Percentiles rank a stretch among this genome's conserved stretches.
Evolutionary conservation across 2,888 invertebrate genomes (phyloP).

Genomic region (Ypsolopha scabrella): DNA sequence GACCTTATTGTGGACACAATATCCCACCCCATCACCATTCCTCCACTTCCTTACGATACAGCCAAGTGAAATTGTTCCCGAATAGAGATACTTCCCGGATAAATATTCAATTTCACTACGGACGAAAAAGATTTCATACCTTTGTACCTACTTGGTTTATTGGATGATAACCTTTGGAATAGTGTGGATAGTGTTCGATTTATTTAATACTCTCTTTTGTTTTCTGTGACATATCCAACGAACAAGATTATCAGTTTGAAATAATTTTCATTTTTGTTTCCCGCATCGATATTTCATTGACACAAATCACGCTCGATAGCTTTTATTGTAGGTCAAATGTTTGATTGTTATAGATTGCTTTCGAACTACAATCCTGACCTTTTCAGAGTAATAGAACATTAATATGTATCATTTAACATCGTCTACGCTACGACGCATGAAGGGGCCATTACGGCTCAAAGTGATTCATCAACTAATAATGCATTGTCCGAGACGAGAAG

Average conservation of each 20-base stretch:
- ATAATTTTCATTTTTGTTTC: too few relatives aligned
- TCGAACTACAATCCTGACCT: too few relatives aligned
- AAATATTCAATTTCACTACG: conserved; percentile 70
- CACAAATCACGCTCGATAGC: too few relatives aligned
- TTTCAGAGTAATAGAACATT: too few relatives aligned
- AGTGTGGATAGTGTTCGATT: conserved; percentile 50
- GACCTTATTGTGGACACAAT: background rate
- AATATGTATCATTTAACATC: too few relatives aligned
- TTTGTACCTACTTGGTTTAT: conserved; percentile 64
- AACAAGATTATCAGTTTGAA: too few relatives aligned
- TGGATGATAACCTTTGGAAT: conserved; percentile 66
- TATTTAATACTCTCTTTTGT: too few relatives aligned
- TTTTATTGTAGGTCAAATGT: too few relatives aligned
- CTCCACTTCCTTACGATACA: background rate
- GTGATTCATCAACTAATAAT: background rate
- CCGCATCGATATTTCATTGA: too few relatives aligned
- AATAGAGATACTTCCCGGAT: conserved; percentile 70
- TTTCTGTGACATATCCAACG: too few relatives aligned
- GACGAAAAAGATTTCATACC: conserved; percentile 70
- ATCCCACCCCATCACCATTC: background rate
- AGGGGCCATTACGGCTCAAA: conserved; percentile 10
- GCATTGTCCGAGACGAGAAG: conserved; percentile 4
- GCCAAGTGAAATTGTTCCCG: conserved; percentile 49
- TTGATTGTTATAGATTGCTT: too few relatives aligned
- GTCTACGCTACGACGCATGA: too few relatives aligned